Percentiles rank a stretch among this genome's conserved stretches.
These are phyloP conservation scores for Tipula vernalis DNA, from an alignment of 2,888 invertebrate species.

Conservation along the genomic window DNA sequence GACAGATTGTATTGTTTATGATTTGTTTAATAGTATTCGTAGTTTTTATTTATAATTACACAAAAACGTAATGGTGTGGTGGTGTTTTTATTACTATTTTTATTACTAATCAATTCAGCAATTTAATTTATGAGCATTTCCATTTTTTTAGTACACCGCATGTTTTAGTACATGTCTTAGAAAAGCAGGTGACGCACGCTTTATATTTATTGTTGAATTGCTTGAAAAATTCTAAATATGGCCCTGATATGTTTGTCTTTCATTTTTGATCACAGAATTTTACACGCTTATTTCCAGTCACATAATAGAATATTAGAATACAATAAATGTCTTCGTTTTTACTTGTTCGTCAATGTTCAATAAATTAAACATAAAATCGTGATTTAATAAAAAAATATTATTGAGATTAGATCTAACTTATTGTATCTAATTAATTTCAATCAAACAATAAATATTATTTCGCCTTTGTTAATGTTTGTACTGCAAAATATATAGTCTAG, in stretches of 20 bases:
- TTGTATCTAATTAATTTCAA: no score
- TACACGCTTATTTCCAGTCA: no score
- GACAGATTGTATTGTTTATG: constrained; percentile 4
- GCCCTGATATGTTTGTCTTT: no score
- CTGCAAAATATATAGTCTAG: not conserved
- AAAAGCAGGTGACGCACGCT: not conserved
- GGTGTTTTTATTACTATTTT: not conserved
- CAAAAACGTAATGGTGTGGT: not conserved
- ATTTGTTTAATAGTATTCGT: not conserved
- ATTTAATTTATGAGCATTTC: not conserved
- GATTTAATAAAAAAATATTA: no score
- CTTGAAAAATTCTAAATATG: no score
- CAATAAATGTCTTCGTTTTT: no score
- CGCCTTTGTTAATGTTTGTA: no score
- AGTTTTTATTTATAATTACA: not conserved
- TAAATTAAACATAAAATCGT: not conserved
- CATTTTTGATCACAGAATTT: no score
- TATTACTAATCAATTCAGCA: not conserved
- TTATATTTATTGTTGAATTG: no score
- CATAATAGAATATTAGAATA: no score
- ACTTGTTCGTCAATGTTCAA: not conserved
- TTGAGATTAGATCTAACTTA: no score
- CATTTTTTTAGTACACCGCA: not conserved
- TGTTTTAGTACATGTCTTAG: not conserved
- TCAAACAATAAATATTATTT: no score